Conservation (phyloP, 2,797 vertebrate genomes). For the Chrysolophus pictus region DNA sequence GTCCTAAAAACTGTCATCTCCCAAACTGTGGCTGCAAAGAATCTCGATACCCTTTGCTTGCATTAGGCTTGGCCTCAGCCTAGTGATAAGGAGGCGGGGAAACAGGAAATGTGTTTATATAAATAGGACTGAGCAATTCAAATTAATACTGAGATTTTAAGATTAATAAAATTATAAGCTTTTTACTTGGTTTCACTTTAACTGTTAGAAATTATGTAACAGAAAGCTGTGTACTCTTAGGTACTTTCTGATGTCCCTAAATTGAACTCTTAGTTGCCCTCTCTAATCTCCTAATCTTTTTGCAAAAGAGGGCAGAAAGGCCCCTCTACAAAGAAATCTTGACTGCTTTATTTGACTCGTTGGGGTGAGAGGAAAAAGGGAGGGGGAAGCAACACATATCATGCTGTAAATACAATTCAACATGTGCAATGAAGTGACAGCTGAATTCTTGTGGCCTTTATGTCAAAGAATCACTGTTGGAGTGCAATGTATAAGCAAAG, state of each 20-base stretch:
- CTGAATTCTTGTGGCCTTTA: slow-evolving; percentile 19
- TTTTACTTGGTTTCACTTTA: neutral
- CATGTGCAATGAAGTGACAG: slow-evolving; percentile 37
- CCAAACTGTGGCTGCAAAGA: neutral
- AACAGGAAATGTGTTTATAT: neutral
- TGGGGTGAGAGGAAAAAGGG: neutral
- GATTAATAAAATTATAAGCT: neutral
- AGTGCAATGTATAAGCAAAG: neutral
- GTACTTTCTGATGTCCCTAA: neutral
- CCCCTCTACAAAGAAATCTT: neutral
- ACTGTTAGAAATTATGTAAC: neutral
- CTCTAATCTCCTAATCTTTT: slow-evolving; percentile 26
- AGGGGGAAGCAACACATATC: neutral
- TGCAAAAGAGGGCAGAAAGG: slow-evolving; percentile 16
- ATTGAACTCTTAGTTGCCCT: neutral
- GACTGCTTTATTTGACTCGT: slow-evolving; percentile 23
- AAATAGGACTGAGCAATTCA: neutral
- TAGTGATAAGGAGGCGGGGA: neutral
- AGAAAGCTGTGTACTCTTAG: neutral
- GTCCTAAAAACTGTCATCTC: neutral
- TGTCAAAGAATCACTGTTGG: neutral
- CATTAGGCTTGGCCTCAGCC: neutral
- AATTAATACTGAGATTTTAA: neutral
- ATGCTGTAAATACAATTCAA: slow-evolving; percentile 30
- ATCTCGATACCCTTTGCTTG: neutral